Evolutionary conservation across 2,113 vertebrate genomes (phyloP), one percentile per base, ranked within the genome.

Genomic region (Brachionichthys hirsutus): DNA sequence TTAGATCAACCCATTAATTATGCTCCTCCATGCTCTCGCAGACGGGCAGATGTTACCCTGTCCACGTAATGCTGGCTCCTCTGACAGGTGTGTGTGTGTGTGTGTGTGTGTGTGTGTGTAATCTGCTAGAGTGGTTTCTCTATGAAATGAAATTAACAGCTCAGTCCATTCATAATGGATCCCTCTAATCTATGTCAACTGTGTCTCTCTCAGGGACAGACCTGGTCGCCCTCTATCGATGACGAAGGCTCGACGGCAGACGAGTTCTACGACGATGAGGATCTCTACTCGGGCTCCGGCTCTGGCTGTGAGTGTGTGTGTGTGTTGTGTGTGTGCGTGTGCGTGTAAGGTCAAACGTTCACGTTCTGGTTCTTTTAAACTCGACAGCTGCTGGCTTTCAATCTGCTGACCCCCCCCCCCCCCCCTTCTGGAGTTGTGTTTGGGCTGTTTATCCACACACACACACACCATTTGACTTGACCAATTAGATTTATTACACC

Each of bases 281-380:
- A 92, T 71, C 82, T 89, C 45, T 92, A 88, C 84, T 92, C 92
- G 2, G 92, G 92, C 78, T 92, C 92, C 0, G 92, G 92, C 48
- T 92, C 92, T 53, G 92, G 92, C 69, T 90, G 92, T 92, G 75
- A 92, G 92, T 91, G 16, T 84, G 49, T 68, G 36, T 59, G 22
- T 42, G 56, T 30, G 24, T 30, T 30, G 45, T 84, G 49, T 68
- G 36, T 44, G 22, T 58, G 45, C 50, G 9, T 55, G 62, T 45
- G 59, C 62, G 38, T 60, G 24, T 43, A 54, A 57, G 81, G 66
- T 54, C 54, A 55, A 55, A 30, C 67, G 54, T 62, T 64, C 65
- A 60, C 24, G 44, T 54, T 74, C 78, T 69, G 77, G 58, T 81
- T 75, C 67, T 84, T 81, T 80, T 58, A 77, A 80, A 59, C 77